These are phyloP conservation scores for Gymnodraco acuticeps DNA, from an alignment of 2,797 vertebrate species.

Conservation along the genomic window DNA sequence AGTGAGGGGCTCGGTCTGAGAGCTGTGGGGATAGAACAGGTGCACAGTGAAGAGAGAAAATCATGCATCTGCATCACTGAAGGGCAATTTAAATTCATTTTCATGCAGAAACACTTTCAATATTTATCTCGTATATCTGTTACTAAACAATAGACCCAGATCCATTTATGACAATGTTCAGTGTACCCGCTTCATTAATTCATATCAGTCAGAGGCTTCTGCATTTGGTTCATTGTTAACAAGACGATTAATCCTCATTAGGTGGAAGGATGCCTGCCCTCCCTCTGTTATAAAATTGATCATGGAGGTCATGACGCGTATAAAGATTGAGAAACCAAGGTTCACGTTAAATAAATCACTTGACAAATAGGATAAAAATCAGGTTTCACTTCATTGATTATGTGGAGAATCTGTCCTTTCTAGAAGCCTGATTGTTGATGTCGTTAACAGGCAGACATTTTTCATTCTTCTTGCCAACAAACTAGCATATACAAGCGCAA, in stretches of 20 bases:
- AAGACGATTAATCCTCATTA: slow-evolving; percentile 53
- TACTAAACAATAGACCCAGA: slow-evolving; percentile 34
- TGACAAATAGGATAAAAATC: slow-evolving; percentile 8
- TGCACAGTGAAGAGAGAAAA: slow-evolving; percentile 33
- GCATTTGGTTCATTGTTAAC: slow-evolving; percentile 32
- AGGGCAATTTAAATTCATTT: slow-evolving; percentile 37
- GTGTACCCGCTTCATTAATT: slow-evolving; percentile 15
- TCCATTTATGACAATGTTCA: slow-evolving; percentile 18
- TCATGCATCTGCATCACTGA: slow-evolving; percentile 33
- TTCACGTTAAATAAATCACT: slow-evolving; percentile 27
- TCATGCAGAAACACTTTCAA: slow-evolving; percentile 25
- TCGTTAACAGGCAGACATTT: neutral
- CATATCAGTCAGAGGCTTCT: slow-evolving; percentile 30
- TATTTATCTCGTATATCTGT: slow-evolving; percentile 36
- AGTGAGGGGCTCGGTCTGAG: slow-evolving; percentile 39
- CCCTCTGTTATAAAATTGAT: slow-evolving; percentile 17
- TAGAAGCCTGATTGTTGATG: neutral
- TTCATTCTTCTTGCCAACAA: neutral
- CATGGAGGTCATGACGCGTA: slow-evolving; percentile 12
- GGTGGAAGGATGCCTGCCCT: slow-evolving; percentile 19
- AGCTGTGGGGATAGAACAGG: slow-evolving; percentile 57
- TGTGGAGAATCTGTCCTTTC: slow-evolving; percentile 1
- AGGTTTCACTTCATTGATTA: neutral
- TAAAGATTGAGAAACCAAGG: slow-evolving; percentile 20
- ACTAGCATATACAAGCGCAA: neutral